Base-by-base conservation (phyloP, 2,888 invertebrate species). In the Cephus runcator region DNA sequence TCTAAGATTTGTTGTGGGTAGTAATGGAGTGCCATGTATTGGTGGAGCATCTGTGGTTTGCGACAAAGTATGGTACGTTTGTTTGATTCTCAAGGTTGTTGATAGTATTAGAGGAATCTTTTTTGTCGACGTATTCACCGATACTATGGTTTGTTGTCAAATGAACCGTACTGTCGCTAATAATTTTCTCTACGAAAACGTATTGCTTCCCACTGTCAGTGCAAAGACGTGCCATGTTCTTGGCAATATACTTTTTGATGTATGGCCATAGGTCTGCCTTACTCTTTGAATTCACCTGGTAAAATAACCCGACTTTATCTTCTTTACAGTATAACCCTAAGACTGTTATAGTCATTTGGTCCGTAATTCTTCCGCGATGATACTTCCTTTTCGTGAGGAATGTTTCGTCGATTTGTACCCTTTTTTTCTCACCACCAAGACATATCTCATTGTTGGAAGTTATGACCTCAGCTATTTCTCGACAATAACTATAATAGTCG, bases 71-170 rank as follows among this genome's bases (percentile, higher is more conserved):
- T 79, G 1, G 68, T 34, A 12, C 34, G 74, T 36, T 81, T 81
- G 9, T 82, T 69, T 81, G 81, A 35, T 82, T 82, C 71, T 81
- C 80, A 23, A 83, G 75, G 75, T 83, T 77, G 69, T 83, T 83
- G 23, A 83, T 81, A 12, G 77, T 81, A 40, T 81, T 81, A 0
- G 23, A 4, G 4, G 77, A 73, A 77, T 81, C 69, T 12, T 75
- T 69, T 73, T 68, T 69, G 31, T 34, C n/a, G 0, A 80, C 80
- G 69, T 73, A 82, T 69, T 83, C 83, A 31, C 81, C 80, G n/a
- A n/a, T n/a, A n/a, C n/a, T 23, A 35, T 78, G 79, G 69, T 76
- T 82, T 6, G 83, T 82, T 30, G 68, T 33, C 77, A 81, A 78
- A 76, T 83, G 81, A 11, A 79, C 78, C 12, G 79, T 83, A 15